Percentiles rank a stretch among this genome's conserved stretches.
Evolutionary conservation across 2,888 invertebrate species (phyloP).

Genomic region (Margaritifera margaritifera): DNA sequence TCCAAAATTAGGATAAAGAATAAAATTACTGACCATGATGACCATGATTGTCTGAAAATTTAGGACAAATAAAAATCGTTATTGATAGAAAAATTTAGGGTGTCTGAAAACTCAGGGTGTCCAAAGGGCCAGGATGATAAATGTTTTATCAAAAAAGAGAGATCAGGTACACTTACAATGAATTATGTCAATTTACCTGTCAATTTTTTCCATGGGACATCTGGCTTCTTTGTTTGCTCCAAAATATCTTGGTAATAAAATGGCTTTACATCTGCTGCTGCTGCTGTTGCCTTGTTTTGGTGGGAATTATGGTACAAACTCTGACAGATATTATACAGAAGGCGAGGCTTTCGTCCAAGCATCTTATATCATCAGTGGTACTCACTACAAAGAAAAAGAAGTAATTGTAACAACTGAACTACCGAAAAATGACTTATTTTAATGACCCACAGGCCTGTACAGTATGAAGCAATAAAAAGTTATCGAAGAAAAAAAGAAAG

Average conservation of each 20-base stretch:
- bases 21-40: no score
- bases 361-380: constrained; percentile 6
- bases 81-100: no score
- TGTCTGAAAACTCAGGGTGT: no score
- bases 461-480: no score
- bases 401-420: neutral
- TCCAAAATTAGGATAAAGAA: no score
- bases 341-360: constrained; percentile 21
- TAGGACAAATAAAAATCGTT: no score
- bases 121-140: no score
- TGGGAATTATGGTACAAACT: constrained; percentile 22
- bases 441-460: no score
- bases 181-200: constrained; percentile 48
- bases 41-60: no score
- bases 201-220: constrained; percentile 69
- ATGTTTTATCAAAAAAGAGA: neutral
- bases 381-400: neutral
- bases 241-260: constrained; percentile 72
- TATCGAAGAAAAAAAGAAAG: no score
- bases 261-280: constrained; percentile 62
- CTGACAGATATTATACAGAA: constrained; percentile 31
- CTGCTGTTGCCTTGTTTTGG: constrained; percentile 33
- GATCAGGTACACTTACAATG: neutral
- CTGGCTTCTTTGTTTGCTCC: constrained; percentile 56
- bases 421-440: neutral